phyloP scores from a whole-genome alignment of 1,140 invertebrate genomes.

The Caerostris darwini region DNA sequence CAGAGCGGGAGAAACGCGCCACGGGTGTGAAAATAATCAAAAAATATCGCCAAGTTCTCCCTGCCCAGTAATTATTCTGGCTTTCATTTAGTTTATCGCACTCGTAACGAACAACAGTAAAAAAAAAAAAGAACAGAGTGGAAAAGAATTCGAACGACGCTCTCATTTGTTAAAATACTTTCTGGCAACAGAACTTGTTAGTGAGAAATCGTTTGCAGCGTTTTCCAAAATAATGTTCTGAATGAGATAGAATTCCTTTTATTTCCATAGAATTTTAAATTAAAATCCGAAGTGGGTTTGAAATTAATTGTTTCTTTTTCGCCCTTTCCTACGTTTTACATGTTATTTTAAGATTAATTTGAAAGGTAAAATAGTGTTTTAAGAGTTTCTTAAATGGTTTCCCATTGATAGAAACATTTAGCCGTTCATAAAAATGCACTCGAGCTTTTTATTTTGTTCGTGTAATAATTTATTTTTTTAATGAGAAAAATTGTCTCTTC shows the following conservation, averaged over 20 bases:
- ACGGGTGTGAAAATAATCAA: conserved; percentile 51
- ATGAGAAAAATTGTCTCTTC: neutral
- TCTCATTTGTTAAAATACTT: conserved; percentile 66
- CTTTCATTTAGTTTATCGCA: conserved; percentile 59
- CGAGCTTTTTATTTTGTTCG: neutral
- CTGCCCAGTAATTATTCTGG: conserved; percentile 64
- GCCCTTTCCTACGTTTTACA: conserved; percentile 17
- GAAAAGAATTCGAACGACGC: conserved; percentile 44
- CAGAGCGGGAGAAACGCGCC: neutral
- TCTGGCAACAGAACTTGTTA: conserved; percentile 58
- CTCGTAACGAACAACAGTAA: neutral
- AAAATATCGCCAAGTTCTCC: conserved; percentile 66
- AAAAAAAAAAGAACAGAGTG: neutral
- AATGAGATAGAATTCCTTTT: conserved; percentile 34
- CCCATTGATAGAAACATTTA: conserved; percentile 25
- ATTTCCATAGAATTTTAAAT: conserved; percentile 62
- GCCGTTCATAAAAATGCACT: neutral
- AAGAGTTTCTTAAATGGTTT: neutral
- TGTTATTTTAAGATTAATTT: conserved; percentile 39
- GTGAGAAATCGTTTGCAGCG: conserved; percentile 17
- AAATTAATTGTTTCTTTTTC: conserved; percentile 46
- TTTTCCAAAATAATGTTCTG: neutral
- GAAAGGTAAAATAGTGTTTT: conserved; percentile 17
- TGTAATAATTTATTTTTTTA: neutral
- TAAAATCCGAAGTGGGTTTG: conserved; percentile 47